These are phyloP conservation scores for Philopotamus ludificatus DNA, from an alignment of 1,140 invertebrate genomes.

Conservation along the genomic window DNA sequence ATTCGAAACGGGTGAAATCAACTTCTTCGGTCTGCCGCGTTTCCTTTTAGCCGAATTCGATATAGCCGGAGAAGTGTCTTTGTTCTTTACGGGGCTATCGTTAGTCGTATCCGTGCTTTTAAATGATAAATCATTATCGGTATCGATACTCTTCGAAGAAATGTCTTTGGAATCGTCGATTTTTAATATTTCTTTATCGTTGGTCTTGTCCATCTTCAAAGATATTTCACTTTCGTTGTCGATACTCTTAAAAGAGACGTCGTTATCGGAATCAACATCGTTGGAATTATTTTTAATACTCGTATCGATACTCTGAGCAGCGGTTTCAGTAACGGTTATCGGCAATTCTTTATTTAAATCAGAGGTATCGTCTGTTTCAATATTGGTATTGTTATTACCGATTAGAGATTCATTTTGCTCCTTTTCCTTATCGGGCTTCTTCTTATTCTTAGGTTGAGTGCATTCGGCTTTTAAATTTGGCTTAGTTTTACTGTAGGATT, in stretches of 20 bases:
- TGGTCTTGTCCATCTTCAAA: background rate
- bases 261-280: too few species aligned
- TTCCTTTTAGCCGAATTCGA: conserved; percentile 35
- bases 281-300: too few species aligned
- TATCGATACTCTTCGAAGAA: background rate
- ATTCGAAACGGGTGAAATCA: background rate
- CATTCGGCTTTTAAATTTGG: background rate
- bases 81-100: background rate
- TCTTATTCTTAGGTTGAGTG: background rate
- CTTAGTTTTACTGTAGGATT: background rate
- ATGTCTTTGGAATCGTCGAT: background rate
- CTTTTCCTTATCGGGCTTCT: background rate
- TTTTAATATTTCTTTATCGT: background rate
- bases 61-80: background rate
- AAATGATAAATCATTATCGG: too few species aligned
- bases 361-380: too few species aligned
- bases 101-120: background rate
- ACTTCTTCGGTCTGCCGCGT: conserved; percentile 33
- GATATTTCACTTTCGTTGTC: background rate
- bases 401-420: background rate
- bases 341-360: too few species aligned
- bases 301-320: too few species aligned
- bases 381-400: too few species aligned
- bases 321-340: too few species aligned
- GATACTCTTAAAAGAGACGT: too few species aligned